Conservation (phyloP, 2,113 vertebrate species). For the Neopipo cinnamomea region DNA sequence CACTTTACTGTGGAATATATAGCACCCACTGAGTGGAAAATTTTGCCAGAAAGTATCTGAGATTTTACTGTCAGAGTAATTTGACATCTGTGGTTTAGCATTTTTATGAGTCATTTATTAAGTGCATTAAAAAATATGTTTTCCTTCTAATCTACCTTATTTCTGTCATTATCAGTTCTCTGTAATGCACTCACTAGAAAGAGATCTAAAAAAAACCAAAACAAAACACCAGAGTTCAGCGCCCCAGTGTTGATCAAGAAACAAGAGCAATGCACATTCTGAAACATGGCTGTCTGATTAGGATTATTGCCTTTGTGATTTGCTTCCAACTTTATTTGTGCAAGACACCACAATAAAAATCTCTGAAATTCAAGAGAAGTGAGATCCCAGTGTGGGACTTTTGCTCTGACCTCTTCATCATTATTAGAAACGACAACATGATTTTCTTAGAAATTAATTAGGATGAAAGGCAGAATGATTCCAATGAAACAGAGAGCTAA, state of each 20-base stretch:
- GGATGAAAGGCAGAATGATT: neutral
- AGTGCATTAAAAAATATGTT: slow-evolving; percentile 14
- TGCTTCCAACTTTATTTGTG: neutral
- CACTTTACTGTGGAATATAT: neutral
- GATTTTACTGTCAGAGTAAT: neutral
- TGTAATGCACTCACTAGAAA: neutral
- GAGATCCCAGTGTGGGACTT: neutral
- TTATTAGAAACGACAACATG: neutral
- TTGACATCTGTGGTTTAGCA: neutral
- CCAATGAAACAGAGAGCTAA: neutral
- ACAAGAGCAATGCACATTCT: neutral
- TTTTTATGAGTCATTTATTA: slow-evolving; percentile 46
- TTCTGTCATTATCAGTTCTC: slow-evolving; percentile 10
- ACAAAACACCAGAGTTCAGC: neutral
- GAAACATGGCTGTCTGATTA: neutral
- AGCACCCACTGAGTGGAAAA: neutral
- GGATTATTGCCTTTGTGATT: neutral
- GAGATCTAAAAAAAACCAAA: neutral
- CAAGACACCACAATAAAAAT: neutral
- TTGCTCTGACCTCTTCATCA: neutral
- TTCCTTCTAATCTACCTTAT: slow-evolving; percentile 12
- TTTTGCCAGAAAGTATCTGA: slow-evolving; percentile 6
- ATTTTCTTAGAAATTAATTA: neutral
- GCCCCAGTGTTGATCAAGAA: neutral
- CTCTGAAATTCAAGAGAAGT: neutral